Evolutionary conservation across 2,113 vertebrate genomes (phyloP), one percentile per base, ranked within the genome.

Genomic region (Gallinago paraguaiae): DNA sequence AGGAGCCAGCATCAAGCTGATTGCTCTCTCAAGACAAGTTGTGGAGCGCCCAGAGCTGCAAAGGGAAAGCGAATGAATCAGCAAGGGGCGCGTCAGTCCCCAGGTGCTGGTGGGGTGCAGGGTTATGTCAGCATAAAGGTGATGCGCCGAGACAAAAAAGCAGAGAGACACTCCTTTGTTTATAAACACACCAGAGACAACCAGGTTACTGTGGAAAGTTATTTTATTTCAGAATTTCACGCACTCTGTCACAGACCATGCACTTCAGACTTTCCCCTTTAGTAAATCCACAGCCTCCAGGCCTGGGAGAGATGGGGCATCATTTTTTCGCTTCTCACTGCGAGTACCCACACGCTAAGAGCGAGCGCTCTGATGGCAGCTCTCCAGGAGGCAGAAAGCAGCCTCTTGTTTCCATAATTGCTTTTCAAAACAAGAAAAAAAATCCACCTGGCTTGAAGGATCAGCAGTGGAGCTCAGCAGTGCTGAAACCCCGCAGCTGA

Each of bases 151-250:
- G 28, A 63, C 56, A 57, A 68, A 64, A 89, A 64, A 89, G 37
- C 46, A 59, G 41, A 71, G 53, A 68, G 33, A 56, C 1, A 3
- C 20, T 76, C 28, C 65, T 79, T 65, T 64, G 60, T 87, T 92
- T 86, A 83, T 57, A 92, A 89, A 94, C 68, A 71, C 68, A 57
- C 20, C 41, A 59, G 63, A 87, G 60, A 92, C 86, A 93, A 41
- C 3, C 53, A 71, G 22, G 41, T 46, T 79, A 85, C 63, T 57
- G 87, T 94, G 94, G 96, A 96, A 95, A 96, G 93, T 93, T 7
- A 24, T 82, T 97, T 97, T 97, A 97, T 97, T 97, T 94, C 64
- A 81, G 93, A 87, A 93, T 92, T 92, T 83, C 94, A 97, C 82
- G 0, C 88, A 86, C 63, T 88, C 84, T 61, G 92, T 95, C 95